Conservation (phyloP, 2,797 vertebrate genomes). For the Phalloptychus januarius region DNA sequence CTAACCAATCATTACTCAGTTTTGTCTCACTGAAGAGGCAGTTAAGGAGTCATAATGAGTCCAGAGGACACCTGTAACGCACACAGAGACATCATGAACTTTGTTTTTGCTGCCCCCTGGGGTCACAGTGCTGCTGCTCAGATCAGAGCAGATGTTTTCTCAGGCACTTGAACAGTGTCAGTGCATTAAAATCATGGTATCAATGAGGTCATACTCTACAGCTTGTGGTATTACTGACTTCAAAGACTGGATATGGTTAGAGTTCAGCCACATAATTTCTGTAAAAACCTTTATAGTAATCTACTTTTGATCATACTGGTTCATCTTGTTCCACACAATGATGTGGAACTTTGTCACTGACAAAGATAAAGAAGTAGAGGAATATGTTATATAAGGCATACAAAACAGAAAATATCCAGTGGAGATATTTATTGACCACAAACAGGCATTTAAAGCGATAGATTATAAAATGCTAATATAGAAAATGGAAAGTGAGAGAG, state of each 20-base stretch:
- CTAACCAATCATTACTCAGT: conserved; percentile 13
- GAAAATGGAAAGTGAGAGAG: too few species aligned
- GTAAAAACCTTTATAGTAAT: not conserved
- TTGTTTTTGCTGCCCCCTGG: not conserved
- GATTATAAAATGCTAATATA: too few species aligned
- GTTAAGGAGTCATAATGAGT: conserved; percentile 2
- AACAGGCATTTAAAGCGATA: too few species aligned
- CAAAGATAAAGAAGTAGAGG: too few species aligned
- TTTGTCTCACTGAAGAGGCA: conserved; percentile 7
- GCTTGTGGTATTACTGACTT: not conserved
- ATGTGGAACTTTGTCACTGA: too few species aligned
- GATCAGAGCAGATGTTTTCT: not conserved
- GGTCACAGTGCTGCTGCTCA: not conserved
- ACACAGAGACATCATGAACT: not conserved
- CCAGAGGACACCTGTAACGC: not conserved
- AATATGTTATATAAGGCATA: too few species aligned
- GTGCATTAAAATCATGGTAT: not conserved
- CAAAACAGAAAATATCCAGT: too few species aligned
- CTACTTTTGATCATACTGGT: not conserved
- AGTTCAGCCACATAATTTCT: not conserved
- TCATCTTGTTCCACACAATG: not conserved
- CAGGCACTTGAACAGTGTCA: not conserved
- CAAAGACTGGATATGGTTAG: not conserved
- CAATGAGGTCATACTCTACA: conserved; percentile 10
- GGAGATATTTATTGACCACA: too few species aligned